These are phyloP conservation scores for Macropus fuliginosus DNA, from an alignment of 2,797 vertebrate genomes.

Conservation along the genomic window DNA sequence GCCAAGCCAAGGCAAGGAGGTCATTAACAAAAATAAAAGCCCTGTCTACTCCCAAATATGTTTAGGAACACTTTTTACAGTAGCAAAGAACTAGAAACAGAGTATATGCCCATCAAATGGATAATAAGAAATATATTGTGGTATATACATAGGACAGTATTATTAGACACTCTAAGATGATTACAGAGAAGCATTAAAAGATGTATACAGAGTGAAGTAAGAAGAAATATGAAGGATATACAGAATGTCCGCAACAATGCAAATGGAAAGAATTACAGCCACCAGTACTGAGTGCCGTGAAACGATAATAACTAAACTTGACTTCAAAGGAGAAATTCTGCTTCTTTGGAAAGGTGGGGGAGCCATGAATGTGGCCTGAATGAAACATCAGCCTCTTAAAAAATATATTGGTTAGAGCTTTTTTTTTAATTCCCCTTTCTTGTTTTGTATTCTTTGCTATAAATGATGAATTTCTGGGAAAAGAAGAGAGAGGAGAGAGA, in stretches of 20 bases:
- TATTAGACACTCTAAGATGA: neutral
- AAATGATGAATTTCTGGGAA: neutral
- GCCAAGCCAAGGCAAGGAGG: neutral
- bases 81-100: neutral
- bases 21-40: neutral
- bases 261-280: neutral
- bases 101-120: neutral
- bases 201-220: neutral
- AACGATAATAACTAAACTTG: neutral
- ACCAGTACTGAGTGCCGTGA: neutral
- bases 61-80: neutral
- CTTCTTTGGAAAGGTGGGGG: neutral
- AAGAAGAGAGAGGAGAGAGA: no score
- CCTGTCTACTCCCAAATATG: neutral
- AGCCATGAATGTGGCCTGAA: neutral
- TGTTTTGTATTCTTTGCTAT: neutral
- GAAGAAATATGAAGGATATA: neutral
- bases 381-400: neutral
- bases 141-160: neutral
- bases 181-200: neutral
- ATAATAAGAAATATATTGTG: neutral
- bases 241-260: neutral
- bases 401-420: neutral
- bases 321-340: neutral
- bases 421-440: neutral